Percentiles rank a stretch among this genome's conserved stretches.
These are phyloP conservation scores for Epizoanthus illoricatus DNA, from an alignment of 92 coral and sea anemone genomes.

Conservation along the genomic window DNA sequence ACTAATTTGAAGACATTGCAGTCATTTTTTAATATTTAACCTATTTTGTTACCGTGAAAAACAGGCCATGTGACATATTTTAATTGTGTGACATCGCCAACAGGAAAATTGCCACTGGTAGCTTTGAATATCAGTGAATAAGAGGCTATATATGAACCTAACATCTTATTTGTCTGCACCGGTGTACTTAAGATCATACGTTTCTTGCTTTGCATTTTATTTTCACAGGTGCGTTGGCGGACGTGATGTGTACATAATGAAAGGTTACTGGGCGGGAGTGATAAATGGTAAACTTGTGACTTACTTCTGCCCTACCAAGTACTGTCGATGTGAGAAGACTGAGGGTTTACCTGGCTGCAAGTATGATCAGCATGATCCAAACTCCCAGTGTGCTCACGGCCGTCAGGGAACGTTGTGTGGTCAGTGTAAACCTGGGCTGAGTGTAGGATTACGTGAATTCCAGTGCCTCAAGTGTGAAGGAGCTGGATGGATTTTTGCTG, in stretches of 20 bases:
- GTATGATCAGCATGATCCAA: slow-evolving; percentile 57
- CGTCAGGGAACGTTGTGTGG: slow-evolving; percentile 91
- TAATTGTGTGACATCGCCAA: too few species aligned
- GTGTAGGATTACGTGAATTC: slow-evolving; percentile 69
- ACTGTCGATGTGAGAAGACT: slow-evolving; percentile 67
- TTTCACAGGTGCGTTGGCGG: slow-evolving; percentile 63
- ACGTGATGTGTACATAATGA: slow-evolving; percentile 60
- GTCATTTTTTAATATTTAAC: too few species aligned
- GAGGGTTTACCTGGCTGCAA: slow-evolving; percentile 62
- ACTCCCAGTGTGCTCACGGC: slow-evolving; percentile 67
- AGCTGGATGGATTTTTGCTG: slow-evolving; percentile 63
- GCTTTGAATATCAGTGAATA: too few species aligned
- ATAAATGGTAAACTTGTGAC: slow-evolving; percentile 66
- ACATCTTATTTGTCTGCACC: too few species aligned
- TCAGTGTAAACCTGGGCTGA: slow-evolving; percentile 60
- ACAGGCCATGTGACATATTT: too few species aligned
- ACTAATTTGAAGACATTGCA: too few species aligned
- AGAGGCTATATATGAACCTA: too few species aligned
- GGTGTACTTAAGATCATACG: too few species aligned
- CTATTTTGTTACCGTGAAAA: too few species aligned
- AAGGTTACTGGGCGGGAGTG: slow-evolving; percentile 93
- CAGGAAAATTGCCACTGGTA: too few species aligned
- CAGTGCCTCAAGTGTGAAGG: slow-evolving; percentile 64
- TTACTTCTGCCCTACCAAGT: slow-evolving; percentile 78
- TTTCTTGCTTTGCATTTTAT: background rate